A percentile compares a stretch with the other conserved stretches of the same genome.
Conservation (phyloP, 2,113 vertebrate genomes). For the Bucco capensis region DNA sequence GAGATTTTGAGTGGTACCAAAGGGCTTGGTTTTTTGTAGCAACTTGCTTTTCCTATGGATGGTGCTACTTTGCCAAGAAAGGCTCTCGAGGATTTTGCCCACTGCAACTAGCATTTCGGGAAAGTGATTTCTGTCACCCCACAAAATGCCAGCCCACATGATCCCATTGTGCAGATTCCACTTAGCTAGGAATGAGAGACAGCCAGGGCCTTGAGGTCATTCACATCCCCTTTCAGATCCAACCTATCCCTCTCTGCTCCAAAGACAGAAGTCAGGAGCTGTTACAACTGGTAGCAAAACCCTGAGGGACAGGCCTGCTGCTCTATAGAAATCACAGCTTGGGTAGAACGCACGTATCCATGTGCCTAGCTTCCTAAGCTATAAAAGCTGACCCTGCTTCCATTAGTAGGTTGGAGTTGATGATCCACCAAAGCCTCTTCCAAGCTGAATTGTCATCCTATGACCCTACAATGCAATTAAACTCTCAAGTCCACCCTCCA, state of each 20-base stretch:
- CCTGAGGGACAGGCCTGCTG: not conserved
- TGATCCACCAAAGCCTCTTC: not conserved
- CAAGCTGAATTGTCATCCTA: not conserved
- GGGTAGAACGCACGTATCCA: too few relatives aligned
- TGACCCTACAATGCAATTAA: not conserved
- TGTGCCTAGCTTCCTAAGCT: not conserved
- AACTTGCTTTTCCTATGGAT: not conserved
- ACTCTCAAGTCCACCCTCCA: not conserved
- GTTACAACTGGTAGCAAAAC: not conserved
- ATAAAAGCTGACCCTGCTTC: not conserved
- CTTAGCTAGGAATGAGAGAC: not conserved
- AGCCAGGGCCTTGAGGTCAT: not conserved
- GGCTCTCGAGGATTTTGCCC: not conserved
- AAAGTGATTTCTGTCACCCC: fast-evolving
- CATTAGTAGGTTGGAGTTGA: not conserved
- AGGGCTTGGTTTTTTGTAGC: not conserved
- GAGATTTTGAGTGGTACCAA: not conserved
- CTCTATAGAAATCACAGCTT: not conserved
- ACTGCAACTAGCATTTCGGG: fast-evolving
- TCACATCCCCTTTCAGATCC: fast-evolving
- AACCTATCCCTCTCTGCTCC: not conserved
- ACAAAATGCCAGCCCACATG: fast-evolving
- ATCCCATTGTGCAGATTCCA: fast-evolving
- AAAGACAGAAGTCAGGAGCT: not conserved
- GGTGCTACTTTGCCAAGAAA: not conserved